Base-by-base conservation (phyloP, 37 sponge, comb jelly and placozoan species). In the Oopsacas minuta region DNA sequence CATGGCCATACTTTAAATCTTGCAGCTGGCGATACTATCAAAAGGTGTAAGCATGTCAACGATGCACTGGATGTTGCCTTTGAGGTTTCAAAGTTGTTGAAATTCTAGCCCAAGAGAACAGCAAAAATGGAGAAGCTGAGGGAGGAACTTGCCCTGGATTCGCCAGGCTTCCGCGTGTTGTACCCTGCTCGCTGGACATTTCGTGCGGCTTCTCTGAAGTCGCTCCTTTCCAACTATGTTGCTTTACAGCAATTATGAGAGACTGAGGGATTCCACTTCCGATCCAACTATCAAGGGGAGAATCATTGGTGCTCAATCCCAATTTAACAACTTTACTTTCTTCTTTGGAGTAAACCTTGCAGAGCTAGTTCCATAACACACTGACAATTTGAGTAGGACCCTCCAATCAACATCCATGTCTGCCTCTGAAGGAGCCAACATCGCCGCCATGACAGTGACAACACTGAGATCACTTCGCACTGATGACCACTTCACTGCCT, bases 71-170 rank as follows among this genome's bases (percentile, higher is more conserved):
- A 89, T 0, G 86, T 85, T 25, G 84, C 83, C 0, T 52, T 52
- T 85, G 92, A 92, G 53, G 53, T 91, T 3, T 87, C 87, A 35
- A 88, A 88, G 85, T 81, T 91, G 35, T 75, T 90, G 5, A 92
- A 90, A 82, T 87, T 85, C 36, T 92, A 88, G 20, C 90, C 92
- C 1, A 89, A 84, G 37, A 82, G 90, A 85, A 83, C 87, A 81
- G 88, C 88, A 0, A 39, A 38, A 20, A 84, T 88, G 49, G 83
- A 89, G 52, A 39, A 49, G 20, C 53, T 92, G 35, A 90, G n/a
- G 88, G 53, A 84, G 37, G 53, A 81, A 23, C 35, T 81, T 0
- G 91, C 81, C 82, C 53, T 83, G 52, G 23, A 39, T 35, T 81
- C 39, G 0, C 81, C 82, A 36, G 87, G 87, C 36, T 83, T 90